Conservation (phyloP, 2,888 invertebrate genomes). For the Tetramorium bicarinatum region DNA sequence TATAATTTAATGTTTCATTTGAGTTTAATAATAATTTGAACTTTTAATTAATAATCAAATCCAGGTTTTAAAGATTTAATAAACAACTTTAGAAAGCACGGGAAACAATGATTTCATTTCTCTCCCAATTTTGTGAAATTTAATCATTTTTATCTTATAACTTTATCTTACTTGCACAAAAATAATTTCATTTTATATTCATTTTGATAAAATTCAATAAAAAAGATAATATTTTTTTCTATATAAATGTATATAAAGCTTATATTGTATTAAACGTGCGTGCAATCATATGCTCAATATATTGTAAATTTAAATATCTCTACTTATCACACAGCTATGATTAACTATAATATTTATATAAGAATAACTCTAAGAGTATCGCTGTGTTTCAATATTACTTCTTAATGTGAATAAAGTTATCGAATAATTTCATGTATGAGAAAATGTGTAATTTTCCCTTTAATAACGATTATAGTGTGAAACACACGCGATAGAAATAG, state of each 20-base stretch:
- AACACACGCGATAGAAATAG: not conserved
- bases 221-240: not conserved
- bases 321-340: not conserved
- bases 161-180: no score
- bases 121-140: not conserved
- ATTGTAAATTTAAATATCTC: not conserved
- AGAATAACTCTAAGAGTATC: not conserved
- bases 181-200: not conserved
- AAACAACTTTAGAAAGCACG: not conserved
- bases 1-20: not conserved
- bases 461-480: not conserved
- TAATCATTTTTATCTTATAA: not conserved
- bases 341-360: not conserved
- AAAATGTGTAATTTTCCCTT: not conserved
- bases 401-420: not conserved
- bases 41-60: not conserved
- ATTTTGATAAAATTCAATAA: not conserved
- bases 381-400: not conserved
- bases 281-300: not conserved
- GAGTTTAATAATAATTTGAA: not conserved
- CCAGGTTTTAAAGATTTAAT: not conserved
- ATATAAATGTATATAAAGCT: not conserved
- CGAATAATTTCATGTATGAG: not conserved
- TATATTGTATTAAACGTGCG: no score
- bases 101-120: not conserved